phyloP scores from a whole-genome alignment of 92 coral and sea anemone species.

The Nematostella vectensis region DNA sequence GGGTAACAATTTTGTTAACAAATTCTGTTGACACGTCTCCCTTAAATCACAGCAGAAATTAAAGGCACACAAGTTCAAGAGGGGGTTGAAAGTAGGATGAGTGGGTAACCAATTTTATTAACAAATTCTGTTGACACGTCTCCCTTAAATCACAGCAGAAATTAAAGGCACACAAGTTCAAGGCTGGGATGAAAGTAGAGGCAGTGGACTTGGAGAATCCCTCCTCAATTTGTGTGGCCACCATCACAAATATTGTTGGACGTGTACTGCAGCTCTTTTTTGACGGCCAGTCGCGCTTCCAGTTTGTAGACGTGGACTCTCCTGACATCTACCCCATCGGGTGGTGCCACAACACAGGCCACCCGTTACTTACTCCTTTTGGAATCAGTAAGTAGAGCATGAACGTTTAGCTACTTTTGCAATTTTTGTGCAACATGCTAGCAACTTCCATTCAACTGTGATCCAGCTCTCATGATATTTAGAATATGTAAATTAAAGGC shows the following conservation, averaged over 20 bases:
- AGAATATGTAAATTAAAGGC: too few species aligned
- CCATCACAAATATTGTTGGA: constrained; percentile 87
- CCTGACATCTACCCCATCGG: constrained; percentile 90
- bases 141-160: constrained; percentile 33
- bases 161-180: constrained; percentile 73
- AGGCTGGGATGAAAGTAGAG: constrained; percentile 82
- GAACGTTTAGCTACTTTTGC: neutral
- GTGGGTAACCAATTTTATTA: constrained; percentile 23
- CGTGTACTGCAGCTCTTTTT: constrained; percentile 79
- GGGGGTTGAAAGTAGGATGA: constrained; percentile 78
- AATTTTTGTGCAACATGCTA: neutral
- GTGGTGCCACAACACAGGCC: constrained; percentile 91
- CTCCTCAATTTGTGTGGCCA: constrained; percentile 72
- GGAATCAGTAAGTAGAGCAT: constrained; percentile 90
- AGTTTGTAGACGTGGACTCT: constrained; percentile 90
- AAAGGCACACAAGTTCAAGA: constrained; percentile 73
- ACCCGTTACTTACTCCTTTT: constrained; percentile 73
- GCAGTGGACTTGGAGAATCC: constrained; percentile 87
- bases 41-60: constrained; percentile 39
- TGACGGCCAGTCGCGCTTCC: constrained; percentile 89
- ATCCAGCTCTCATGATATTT: too few species aligned
- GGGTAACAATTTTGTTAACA: neutral
- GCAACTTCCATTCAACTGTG: too few species aligned
- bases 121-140: neutral
- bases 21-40: neutral